Base-by-base conservation (phyloP, 2,888 invertebrate species). In the Anticlea derivata region DNA sequence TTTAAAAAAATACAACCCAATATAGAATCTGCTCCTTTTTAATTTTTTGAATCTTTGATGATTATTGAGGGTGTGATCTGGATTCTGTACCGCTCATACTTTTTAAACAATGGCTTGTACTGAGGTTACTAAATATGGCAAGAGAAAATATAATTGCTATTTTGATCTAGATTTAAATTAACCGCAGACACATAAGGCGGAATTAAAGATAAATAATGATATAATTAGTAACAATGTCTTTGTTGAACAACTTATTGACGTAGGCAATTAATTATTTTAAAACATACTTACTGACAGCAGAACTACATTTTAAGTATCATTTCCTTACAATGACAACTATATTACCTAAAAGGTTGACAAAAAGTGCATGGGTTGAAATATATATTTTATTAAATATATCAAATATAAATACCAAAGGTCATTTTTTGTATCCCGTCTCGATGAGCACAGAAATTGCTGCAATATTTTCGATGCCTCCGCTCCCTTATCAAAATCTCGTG, bases 221-320 rank as follows among this genome's bases (percentile, higher is more conserved):
- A 20, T 44, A 55, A 61, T 58, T 58, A 45, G 46, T 30, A 55
- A 41, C 50, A 56, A 56, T 57, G 58, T 55, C 58, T 50, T n/a
- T 47, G 40, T 34, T 34, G 33, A 26, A 27, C 39, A 40, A 37
- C 35, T 45, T 47, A 51, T 55, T 55, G 54, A 55, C 49, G 48
- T 40, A 51, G 22, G 38, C 40, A 56, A 55, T 56, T 58, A 60
- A 60, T 60, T 62, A 55, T 55, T 43, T 50, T 31, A 49, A 50
- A 46, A 57, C 51, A 54, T 41, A 38, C 20, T 13, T 23, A 49
- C 23, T 45, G 57, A 54, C 50, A 48, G 47, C 11, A 29, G 11
- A 49, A 50, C 50, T 23, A 27, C 41, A 40, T 41, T 48, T 50
- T 33, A 24, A 22, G 23, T 33, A 44, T 41, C 26, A 48, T 56